These are phyloP conservation scores for Scaptomyza polygonia DNA, from an alignment of 2,888 invertebrate genomes.

Conservation along the genomic window DNA sequence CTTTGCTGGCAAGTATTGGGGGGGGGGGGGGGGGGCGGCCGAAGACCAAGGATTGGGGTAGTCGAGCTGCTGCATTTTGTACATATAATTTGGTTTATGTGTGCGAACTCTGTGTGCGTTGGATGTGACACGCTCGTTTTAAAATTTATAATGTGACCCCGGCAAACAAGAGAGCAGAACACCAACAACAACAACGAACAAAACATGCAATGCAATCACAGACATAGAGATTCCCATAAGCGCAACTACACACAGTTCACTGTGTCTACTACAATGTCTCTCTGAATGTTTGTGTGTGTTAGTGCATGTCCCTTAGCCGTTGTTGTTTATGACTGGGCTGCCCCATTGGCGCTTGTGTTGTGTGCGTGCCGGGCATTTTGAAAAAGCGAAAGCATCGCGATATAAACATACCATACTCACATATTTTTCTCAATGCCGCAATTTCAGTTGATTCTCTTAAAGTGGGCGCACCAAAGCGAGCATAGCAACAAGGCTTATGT, in stretches of 20 bases:
- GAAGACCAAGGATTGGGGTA: background rate
- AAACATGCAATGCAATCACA: constrained; percentile 76
- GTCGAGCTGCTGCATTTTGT: constrained; percentile 32
- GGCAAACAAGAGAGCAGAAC: constrained; percentile 49
- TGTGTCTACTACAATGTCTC: constrained; percentile 8
- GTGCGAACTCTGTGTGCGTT: constrained; percentile 38
- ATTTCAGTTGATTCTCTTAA: constrained; percentile 74
- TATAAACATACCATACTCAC: constrained; percentile 1
- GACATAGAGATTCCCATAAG: constrained; percentile 73
- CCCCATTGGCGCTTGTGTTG: constrained; percentile 62
- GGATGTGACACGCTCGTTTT: constrained; percentile 74
- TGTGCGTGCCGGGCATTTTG: constrained; percentile 71
- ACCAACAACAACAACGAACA: constrained; percentile 41
- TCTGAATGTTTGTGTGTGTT: constrained; percentile 17
- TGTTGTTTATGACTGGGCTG: constrained; percentile 72
- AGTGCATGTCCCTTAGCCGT: constrained; percentile 54
- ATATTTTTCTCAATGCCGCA: constrained; percentile 64
- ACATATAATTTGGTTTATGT: constrained; percentile 67
- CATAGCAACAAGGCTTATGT: constrained; percentile 38
- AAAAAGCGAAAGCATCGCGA: constrained; percentile 65
- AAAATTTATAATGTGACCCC: constrained; percentile 74
- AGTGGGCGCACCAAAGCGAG: constrained; percentile 45
- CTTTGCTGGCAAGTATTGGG: constrained; percentile 41
- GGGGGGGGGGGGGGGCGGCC: background rate
- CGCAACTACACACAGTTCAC: constrained; percentile 36